Base-by-base conservation (phyloP, 1,140 invertebrate species). In the Polypedilum pembai region DNA sequence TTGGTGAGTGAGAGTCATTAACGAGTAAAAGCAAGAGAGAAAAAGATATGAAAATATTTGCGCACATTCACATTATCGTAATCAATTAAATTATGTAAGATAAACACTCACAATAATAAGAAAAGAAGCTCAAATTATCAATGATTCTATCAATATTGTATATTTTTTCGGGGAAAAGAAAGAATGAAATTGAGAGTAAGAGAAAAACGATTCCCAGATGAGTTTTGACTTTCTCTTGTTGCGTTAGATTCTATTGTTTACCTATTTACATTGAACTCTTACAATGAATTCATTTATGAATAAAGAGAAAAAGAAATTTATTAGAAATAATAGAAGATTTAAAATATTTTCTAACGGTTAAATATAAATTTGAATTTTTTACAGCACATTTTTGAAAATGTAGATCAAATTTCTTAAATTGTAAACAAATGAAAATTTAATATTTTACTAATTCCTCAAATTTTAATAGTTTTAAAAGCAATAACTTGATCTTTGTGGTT, bases 41-140 rank as follows among this genome's bases (percentile, higher is more conserved):
- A 18, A 69, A 69, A n/a, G 65, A 69, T 18, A 18, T 18, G 65
- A 69, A 69, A 69, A 20, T 69, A 69, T 69, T 21, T 69, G 45
- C 45, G n/a, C 45, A 56, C 45, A 56, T 56, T 56, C 45, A 56
- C 24, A 33, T 33, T 56, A 56, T 56, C 45, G 45, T 56, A 56
- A 56, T 56, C 45, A 56, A 56, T 56, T 56, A 56, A 56, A 56
- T 56, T 56, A 56, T 33, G 24, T 33, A 56, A 56, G 45, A 56
- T 56, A 56, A 56, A 56, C 45, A 56, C 8, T 15, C 12, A 56
- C 45, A n/a, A n/a, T 56, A 56, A 56, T 56, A 56, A 56, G 45
- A 56, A 56, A n/a, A 56, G 45, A 56, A 56, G n/a, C 45, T 12
- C 12, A 56, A 56, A 56, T 56, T 56, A 56, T 56, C 45, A n/a